Evolutionary conservation across 53 echinoderm and acorn worm species (phyloP), one percentile per base, ranked within the genome.

Genomic region (Glandiceps talaboti): DNA sequence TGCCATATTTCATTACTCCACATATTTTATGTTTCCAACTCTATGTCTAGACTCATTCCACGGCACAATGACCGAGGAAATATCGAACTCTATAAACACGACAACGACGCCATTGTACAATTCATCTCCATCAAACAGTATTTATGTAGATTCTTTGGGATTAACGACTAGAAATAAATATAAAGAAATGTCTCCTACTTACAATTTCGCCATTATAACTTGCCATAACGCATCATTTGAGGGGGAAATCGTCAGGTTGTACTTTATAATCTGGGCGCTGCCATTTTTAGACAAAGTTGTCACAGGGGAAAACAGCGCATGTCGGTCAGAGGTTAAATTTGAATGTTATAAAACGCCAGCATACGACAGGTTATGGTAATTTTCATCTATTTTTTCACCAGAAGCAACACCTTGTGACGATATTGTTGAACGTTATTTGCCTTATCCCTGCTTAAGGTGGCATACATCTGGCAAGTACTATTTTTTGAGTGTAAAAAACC

Each of bases 181-280:
- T 45, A 45, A 45, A 45, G 64, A 45, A 45, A 45, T 45, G 64
- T 45, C 6, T 20, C 30, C 30, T 27, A 82, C 83, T 82, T 64
- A 82, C 83, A 27, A 82, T 82, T 33, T 82, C 83, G 76, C 83
- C 83, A 33, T 82, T 82, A 26, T 75, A 72, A 33, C 83, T 82
- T 1, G 83, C 83, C 83, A 82, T 82, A 29, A 45, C 20, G 64
- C 64, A 45, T 12, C 20, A 45, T 45, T 45, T 45, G 64, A 45
- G 20, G 64, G 64, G 64, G 64, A 45, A 45, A 45, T 45, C 20
- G 64, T 45, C 64, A 45, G 64, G 64, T 45, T 45, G 64, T 45
- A 45, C 64, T 45, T n/a, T 45, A 45, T 45, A 45, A 45, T 45
- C 64, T 45, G 64, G 64, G 64, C 64, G 64, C 64, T 45, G 64